phyloP scores from a whole-genome alignment of 2,888 invertebrate species.

The Drosophila sordidapex region DNA sequence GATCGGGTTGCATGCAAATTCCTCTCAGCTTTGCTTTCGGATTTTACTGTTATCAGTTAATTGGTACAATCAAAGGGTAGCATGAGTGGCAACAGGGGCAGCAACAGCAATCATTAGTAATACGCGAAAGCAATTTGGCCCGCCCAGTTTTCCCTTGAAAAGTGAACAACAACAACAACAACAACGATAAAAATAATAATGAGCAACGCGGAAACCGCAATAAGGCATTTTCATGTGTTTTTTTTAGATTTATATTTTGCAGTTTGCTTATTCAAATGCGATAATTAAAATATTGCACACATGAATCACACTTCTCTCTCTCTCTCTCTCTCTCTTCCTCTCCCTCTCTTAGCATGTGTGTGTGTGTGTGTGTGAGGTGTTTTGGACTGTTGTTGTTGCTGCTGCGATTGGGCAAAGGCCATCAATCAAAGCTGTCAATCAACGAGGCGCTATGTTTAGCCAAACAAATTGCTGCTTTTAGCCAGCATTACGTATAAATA shows the following conservation, averaged over 20 bases:
- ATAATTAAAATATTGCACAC: constrained; percentile 71
- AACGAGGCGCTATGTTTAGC: constrained; percentile 58
- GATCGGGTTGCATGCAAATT: neutral
- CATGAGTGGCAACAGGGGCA: constrained; percentile 8
- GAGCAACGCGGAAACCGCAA: constrained; percentile 41
- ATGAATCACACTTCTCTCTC: constrained; percentile 56
- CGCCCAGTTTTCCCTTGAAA: constrained; percentile 40
- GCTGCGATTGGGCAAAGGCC: constrained; percentile 30
- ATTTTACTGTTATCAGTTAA: constrained; percentile 64
- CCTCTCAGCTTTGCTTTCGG: constrained; percentile 5
- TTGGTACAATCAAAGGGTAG: constrained; percentile 40
- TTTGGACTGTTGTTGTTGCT: constrained; percentile 14
- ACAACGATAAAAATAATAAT: constrained; percentile 9
- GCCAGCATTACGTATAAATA: constrained; percentile 63
- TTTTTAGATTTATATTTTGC: constrained; percentile 25
- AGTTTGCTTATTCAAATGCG: constrained; percentile 56
- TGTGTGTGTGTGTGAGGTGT: neutral
- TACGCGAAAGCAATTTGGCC: constrained; percentile 47
- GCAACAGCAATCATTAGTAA: constrained; percentile 25
- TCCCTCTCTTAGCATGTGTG: neutral
- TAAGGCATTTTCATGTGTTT: constrained; percentile 44
- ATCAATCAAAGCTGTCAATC: constrained; percentile 74
- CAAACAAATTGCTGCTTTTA: constrained; percentile 36
- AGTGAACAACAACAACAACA: constrained; percentile 20
- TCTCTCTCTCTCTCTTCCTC: neutral